A percentile compares a stretch with the other conserved stretches of the same genome.
These are phyloP conservation scores for Xestia xanthographa DNA, from an alignment of 2,888 invertebrate species.

Conservation along the genomic window DNA sequence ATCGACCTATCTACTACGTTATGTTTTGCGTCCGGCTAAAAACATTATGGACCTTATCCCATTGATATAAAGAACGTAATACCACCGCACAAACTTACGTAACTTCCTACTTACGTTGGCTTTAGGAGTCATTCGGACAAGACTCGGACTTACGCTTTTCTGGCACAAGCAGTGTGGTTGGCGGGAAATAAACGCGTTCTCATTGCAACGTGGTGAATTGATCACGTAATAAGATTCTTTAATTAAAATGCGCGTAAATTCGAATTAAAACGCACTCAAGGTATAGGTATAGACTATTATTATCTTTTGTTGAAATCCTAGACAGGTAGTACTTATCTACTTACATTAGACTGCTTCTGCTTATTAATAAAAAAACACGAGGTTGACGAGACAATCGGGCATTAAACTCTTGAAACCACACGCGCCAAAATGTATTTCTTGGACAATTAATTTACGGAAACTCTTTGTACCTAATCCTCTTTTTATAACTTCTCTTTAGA, in stretches of 20 bases:
- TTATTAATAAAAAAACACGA: constrained; percentile 31
- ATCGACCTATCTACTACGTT: constrained; percentile 82
- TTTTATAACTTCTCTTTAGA: background rate
- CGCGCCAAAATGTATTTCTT: constrained; percentile 64
- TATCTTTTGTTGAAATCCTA: constrained; percentile 1
- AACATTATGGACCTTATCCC: constrained; percentile 46
- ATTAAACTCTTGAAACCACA: constrained; percentile 69
- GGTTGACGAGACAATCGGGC: constrained; percentile 66
- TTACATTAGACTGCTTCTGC: constrained; percentile 24
- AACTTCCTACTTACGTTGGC: constrained; percentile 24
- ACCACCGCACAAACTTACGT: constrained; percentile 10
- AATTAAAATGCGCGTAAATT: constrained; percentile 17
- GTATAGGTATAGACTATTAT: too few relatives aligned
- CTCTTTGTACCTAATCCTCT: background rate
- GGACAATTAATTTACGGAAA: constrained; percentile 55
- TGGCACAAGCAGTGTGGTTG: constrained; percentile 70
- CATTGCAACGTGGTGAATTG: constrained; percentile 53
- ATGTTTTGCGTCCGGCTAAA: constrained; percentile 49
- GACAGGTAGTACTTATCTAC: constrained; percentile 7
- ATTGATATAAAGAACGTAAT: constrained; percentile 67
- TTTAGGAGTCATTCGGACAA: constrained; percentile 67
- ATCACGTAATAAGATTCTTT: constrained; percentile 35
- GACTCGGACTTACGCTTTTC: constrained; percentile 77
- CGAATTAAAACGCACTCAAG: background rate
- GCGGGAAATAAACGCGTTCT: constrained; percentile 72